Conservation (phyloP, 2,888 invertebrate genomes). For the Chymomyza fuscimana region DNA sequence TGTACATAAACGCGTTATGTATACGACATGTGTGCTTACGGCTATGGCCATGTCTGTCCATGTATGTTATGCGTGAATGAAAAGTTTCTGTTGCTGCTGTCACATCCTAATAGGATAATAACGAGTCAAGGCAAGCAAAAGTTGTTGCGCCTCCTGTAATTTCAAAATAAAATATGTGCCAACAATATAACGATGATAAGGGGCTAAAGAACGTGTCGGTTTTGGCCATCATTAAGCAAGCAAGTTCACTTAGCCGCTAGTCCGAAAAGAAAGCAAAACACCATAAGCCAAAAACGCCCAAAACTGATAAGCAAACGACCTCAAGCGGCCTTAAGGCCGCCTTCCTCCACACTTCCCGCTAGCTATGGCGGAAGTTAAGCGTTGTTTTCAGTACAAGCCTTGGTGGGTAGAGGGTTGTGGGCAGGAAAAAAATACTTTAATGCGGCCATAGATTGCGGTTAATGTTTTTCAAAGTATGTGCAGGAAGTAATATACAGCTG, state of each 20-base stretch:
- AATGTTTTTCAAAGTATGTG: neutral
- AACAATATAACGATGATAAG: constrained; percentile 67
- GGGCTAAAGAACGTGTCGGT: constrained; percentile 66
- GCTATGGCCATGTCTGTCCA: constrained; percentile 7
- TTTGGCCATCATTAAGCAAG: constrained; percentile 36
- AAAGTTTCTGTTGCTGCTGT: constrained; percentile 66
- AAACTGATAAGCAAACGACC: constrained; percentile 75
- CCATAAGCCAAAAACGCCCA: constrained; percentile 31
- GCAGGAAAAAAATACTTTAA: neutral
- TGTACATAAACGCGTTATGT: constrained; percentile 51
- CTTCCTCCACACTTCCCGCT: constrained; percentile 8
- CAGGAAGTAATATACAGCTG: neutral
- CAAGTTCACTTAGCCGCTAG: constrained; percentile 45
- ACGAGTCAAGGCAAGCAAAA: constrained; percentile 65
- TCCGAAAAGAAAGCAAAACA: neutral
- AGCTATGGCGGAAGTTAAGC: neutral
- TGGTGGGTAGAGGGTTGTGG: neutral
- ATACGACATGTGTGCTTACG: constrained; percentile 32
- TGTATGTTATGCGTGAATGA: constrained; percentile 51
- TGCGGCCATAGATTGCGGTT: neutral
- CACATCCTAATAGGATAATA: constrained; percentile 74
- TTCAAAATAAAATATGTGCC: constrained; percentile 57
- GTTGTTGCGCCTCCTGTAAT: constrained; percentile 68
- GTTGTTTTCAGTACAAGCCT: neutral
- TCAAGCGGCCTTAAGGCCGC: constrained; percentile 63